phyloP scores from a whole-genome alignment of 2,797 vertebrate genomes.

The Enteromius radiatus region DNA sequence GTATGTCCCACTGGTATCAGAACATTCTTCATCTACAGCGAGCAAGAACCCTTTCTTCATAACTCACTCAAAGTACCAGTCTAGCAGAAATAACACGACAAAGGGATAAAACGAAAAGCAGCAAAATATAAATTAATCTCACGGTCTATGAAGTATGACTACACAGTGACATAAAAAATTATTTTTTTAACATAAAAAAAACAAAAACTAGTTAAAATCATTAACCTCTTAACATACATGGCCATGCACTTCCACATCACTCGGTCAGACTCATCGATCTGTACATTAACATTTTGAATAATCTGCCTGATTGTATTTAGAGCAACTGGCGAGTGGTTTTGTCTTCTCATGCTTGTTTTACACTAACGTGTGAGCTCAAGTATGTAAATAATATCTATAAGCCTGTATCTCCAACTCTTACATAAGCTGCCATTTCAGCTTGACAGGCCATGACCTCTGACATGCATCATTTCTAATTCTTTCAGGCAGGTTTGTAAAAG shows the following conservation, averaged over 20 bases:
- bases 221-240: conserved; percentile 2
- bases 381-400: neutral
- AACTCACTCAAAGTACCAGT: neutral
- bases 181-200: too few species aligned
- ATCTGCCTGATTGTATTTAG: neutral
- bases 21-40: neutral
- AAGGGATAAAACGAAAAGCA: neutral
- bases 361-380: neutral
- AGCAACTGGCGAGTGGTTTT: neutral
- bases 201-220: conserved; percentile 6
- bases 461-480: neutral
- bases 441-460: neutral
- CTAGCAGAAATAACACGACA: neutral
- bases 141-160: neutral
- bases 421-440: neutral
- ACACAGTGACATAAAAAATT: neutral
- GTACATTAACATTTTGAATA: neutral
- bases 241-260: neutral
- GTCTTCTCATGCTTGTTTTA: conserved; percentile 5
- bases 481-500: neutral
- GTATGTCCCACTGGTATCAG: neutral
- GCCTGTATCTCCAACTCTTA: neutral
- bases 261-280: neutral
- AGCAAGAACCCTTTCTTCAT: conserved; percentile 12
- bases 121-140: neutral